These are phyloP conservation scores for Sebastes diploproa DNA, from an alignment of 2,797 vertebrate species.

Conservation along the genomic window DNA sequence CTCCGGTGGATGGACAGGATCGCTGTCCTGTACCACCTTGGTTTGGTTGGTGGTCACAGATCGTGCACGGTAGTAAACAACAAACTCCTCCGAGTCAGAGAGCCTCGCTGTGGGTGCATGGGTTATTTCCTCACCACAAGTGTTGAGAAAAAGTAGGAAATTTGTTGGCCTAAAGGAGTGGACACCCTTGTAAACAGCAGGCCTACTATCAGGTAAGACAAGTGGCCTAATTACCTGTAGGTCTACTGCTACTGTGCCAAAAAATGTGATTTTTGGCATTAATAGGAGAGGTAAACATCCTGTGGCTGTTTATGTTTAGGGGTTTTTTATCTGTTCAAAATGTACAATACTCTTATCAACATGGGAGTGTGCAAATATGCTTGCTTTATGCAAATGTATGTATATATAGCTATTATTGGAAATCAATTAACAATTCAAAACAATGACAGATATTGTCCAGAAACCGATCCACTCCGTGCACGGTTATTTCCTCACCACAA, in stretches of 20 bases:
- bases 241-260: conserved; percentile 38
- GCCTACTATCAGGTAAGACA: conserved; percentile 61
- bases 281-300: conserved; percentile 13
- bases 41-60: conserved; percentile 32
- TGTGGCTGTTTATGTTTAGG: conserved; percentile 24
- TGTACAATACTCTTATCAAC: too few species aligned
- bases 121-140: conserved; percentile 56
- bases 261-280: conserved; percentile 5
- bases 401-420: too few species aligned
- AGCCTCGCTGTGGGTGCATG: neutral
- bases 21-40: conserved; percentile 43
- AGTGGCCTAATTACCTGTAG: conserved; percentile 64
- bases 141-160: conserved; percentile 63
- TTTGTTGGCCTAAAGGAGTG: conserved; percentile 37
- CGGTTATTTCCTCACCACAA: conserved; percentile 58
- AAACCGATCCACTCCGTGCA: neutral
- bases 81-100: too few species aligned
- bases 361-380: too few species aligned
- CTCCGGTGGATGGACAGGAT: conserved; percentile 45
- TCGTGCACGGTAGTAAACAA: conserved; percentile 57
- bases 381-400: too few species aligned
- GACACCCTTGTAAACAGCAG: conserved; percentile 51
- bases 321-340: neutral
- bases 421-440: too few species aligned
- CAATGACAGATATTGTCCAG: too few species aligned